Evolutionary conservation across 2,113 vertebrate genomes (phyloP), one percentile per base, ranked within the genome.

Genomic region (Crotalus tigris): DNA sequence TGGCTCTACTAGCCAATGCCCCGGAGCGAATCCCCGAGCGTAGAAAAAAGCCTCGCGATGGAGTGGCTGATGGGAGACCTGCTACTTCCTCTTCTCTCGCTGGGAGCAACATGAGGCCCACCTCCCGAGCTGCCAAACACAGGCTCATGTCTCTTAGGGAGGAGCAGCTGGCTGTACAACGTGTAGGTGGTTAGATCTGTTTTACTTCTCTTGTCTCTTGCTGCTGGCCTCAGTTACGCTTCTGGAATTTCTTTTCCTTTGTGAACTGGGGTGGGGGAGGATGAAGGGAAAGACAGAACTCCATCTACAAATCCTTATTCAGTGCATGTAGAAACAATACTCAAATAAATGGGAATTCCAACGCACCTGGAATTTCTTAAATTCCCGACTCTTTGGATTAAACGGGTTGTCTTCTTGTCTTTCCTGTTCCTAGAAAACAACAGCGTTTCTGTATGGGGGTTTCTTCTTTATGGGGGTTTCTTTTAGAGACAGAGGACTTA

Each of bases 1-100:
- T 99, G 88, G 99, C 99, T 0, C 97, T 99, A 86, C 97, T 99
- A 90, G 98, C 99, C 55, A 99, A 99, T 0, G 98, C 99, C 12
- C 99, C 99, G 0, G 99, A 99, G 93, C 98, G 98, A 1, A 96
- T 99, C 12, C 98, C 98, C 0, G 99, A 99, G 88, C 98, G 97
- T 93, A 98, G 95, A 94, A 98, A 96, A 92, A 98, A 98, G n/a
- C 24, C 95, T 1, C 98, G 98, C 11, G 99, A 99, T 8, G 92
- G 96, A 0, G 57, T 96, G 0, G 0, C 87, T 0, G 97, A 96
- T 0, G 97, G 97, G 57, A 87, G 96, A n/a, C 95, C 97, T 5
- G 94, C 96, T 0, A n/a, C 93, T 61, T 97, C 96, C 0, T 49
- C 97, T 2, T 64, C 92, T 0, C n/a, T 95, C 3, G 92, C 93